Percentiles rank a stretch among this genome's conserved stretches.
Evolutionary conservation across 2,888 invertebrate species (phyloP).

Genomic region (Vesta saturnalis): DNA sequence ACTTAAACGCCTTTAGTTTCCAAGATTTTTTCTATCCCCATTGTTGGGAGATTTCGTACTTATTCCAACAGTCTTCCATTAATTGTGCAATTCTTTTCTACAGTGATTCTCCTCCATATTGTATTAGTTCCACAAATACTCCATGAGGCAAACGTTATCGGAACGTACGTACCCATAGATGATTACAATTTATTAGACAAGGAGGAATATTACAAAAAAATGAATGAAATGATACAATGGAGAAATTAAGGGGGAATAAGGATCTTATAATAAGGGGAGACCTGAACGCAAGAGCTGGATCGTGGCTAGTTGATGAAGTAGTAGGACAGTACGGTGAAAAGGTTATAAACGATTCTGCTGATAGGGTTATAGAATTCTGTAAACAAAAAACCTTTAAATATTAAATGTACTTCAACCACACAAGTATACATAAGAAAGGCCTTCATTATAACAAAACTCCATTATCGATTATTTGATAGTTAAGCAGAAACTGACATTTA

Average conservation of each 20-base stretch:
- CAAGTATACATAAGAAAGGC: not conserved
- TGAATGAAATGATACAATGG: not conserved
- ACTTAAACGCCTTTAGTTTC: no score
- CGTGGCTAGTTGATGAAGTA: not conserved
- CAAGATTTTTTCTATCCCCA: no score
- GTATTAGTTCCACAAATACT: no score
- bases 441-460: not conserved
- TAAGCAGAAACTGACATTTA: no score
- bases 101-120: no score
- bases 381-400: not conserved
- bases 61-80: no score
- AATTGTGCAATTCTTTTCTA: no score
- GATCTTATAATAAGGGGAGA: not conserved
- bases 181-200: constrained; percentile 2
- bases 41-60: no score
- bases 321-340: not conserved
- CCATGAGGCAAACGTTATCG: constrained; percentile 4
- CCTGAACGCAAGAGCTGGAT: not conserved
- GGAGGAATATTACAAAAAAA: not conserved
- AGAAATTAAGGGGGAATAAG: not conserved
- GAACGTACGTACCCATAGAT: constrained; percentile 3
- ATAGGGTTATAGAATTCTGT: not conserved
- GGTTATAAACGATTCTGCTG: constrained; percentile 4
- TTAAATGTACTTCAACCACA: not conserved
- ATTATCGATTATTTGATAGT: no score